A percentile compares a stretch with the other conserved stretches of the same genome.
These are phyloP conservation scores for Drosophila infuscata DNA, from an alignment of 2,888 invertebrate species.

Conservation along the genomic window DNA sequence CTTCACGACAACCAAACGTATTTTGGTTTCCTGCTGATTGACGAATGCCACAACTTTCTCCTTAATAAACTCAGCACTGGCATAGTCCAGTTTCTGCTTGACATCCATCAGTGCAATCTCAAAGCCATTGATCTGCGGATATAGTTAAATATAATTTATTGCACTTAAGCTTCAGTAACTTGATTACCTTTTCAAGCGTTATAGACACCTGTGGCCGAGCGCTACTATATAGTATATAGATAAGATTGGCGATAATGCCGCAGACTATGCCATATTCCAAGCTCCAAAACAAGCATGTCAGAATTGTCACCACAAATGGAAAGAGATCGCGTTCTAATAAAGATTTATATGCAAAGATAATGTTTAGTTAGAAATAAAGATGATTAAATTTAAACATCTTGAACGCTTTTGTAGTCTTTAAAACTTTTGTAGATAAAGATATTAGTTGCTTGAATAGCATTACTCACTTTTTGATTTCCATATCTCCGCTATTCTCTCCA, in stretches of 20 bases:
- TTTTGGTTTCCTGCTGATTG: constrained; percentile 87
- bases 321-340: constrained; percentile 92
- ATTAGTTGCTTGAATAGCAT: background rate
- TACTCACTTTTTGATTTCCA: constrained; percentile 92
- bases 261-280: constrained; percentile 95
- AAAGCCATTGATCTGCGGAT: constrained; percentile 82
- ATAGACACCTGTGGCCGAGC: constrained; percentile 92
- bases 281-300: constrained; percentile 92
- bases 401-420: background rate
- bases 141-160: constrained; percentile 1
- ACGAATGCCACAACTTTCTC: constrained; percentile 90
- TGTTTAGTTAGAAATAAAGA: background rate
- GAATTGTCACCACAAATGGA: constrained; percentile 92
- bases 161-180: constrained; percentile 27
- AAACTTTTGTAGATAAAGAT: background rate
- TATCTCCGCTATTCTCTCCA: constrained; percentile 88
- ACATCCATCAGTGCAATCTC: constrained; percentile 88
- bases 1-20: constrained; percentile 90
- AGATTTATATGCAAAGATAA: constrained; percentile 22
- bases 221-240: constrained; percentile 93
- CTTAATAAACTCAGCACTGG: constrained; percentile 91
- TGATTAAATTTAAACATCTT: background rate
- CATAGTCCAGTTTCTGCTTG: constrained; percentile 91
- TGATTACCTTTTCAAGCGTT: constrained; percentile 76
- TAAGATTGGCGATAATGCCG: constrained; percentile 92